Conservation (phyloP, 2,888 invertebrate species). For the Sepiola atlantica region DNA sequence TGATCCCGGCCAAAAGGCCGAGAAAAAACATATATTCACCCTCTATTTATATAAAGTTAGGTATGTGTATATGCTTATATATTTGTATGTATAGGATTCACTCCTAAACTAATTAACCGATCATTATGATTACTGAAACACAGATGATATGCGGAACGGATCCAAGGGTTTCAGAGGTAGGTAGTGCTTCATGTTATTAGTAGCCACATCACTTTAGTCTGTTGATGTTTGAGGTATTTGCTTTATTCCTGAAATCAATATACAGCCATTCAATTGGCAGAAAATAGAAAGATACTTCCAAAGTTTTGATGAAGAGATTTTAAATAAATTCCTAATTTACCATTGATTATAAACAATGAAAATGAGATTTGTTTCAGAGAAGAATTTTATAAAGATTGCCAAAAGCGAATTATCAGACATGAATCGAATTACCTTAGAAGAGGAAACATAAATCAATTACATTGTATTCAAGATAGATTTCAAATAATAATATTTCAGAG, state of each 20-base stretch:
- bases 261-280: background rate
- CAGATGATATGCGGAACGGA: too few species aligned
- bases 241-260: background rate
- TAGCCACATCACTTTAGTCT: background rate
- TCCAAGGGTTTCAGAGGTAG: too few species aligned
- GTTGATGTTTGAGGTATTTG: background rate
- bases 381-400: background rate
- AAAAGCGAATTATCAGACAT: background rate
- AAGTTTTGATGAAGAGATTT: background rate
- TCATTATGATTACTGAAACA: too few species aligned
- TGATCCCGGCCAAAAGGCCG: too few species aligned
- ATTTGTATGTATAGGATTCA: too few species aligned
- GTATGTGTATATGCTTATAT: too few species aligned
- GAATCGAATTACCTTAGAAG: background rate
- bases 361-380: background rate
- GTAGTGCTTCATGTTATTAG: too few species aligned
- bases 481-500: background rate
- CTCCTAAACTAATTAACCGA: too few species aligned
- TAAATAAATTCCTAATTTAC: background rate
- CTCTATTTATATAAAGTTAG: too few species aligned
- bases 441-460: background rate
- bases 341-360: background rate
- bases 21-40: too few species aligned
- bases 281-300: background rate
- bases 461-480: background rate